Conservation (phyloP, 1,140 invertebrate genomes). For the Atopsyche davidsoni region DNA sequence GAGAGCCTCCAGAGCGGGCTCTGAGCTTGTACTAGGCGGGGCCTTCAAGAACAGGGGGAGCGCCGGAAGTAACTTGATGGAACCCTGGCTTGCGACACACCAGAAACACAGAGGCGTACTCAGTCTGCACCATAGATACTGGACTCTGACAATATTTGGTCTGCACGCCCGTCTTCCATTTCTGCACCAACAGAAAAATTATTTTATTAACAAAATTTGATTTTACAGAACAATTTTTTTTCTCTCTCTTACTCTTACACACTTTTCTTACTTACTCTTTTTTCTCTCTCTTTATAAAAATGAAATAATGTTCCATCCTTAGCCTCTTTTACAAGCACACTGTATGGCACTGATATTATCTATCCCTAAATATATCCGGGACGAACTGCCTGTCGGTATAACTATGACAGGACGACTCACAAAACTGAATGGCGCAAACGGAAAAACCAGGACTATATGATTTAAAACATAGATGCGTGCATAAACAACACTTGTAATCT, state of each 20-base stretch:
- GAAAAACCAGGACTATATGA: not conserved
- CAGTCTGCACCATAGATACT: slow-evolving; percentile 87
- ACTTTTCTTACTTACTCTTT: not conserved
- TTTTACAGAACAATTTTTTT: not conserved
- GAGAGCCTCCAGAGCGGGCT: too few species aligned
- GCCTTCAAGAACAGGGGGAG: too few species aligned
- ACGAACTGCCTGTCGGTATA: slow-evolving; percentile 1
- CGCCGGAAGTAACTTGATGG: too few species aligned
- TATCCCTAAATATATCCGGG: slow-evolving; percentile 1
- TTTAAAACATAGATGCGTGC: not conserved
- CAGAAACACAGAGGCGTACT: slow-evolving; percentile 87
- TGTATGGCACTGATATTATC: too few species aligned
- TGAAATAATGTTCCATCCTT: not conserved
- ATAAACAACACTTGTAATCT: not conserved
- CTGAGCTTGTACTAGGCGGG: too few species aligned
- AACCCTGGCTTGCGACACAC: slow-evolving; percentile 75
- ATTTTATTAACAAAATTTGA: slow-evolving; percentile 20
- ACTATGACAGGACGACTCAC: not conserved
- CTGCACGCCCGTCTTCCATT: slow-evolving; percentile 67
- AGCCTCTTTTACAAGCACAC: not conserved
- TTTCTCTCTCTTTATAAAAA: not conserved
- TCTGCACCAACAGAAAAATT: slow-evolving; percentile 50
- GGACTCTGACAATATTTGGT: slow-evolving; percentile 90
- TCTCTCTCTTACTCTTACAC: not conserved
- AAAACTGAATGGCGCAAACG: too few species aligned